Base-by-base conservation (phyloP, 2,888 invertebrate species). In the Nomada flava region DNA sequence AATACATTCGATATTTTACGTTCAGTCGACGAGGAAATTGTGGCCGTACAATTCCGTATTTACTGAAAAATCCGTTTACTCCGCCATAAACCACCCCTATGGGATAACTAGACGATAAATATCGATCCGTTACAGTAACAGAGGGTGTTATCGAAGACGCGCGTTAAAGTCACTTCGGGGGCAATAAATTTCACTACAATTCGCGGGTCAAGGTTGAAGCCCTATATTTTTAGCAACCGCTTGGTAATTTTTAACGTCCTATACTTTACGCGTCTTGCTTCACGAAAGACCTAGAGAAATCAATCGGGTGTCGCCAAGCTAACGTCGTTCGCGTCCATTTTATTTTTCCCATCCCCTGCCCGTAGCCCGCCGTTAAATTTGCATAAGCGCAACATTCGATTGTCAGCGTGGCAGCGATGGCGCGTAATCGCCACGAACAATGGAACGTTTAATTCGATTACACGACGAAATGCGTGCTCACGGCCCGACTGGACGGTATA, bases 141-240 rank as follows among this genome's bases (percentile, higher is more conserved):
- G 76, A 79, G 77, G 85, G 85, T 78, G 86, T 91, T 89, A 90
- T 90, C 86, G 86, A 89, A 87, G 87, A 86, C 83, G 86, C 82
- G 83, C 86, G 87, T 90, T 89, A 90, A 90, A 84, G 88, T 88
- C 88, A 88, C 88, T 86, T 77, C 53, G 79, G 75, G 78, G 81
- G 86, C 83, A 84, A 84, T 90, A 89, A 89, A 88, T 78, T 85
- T 86, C 86, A 78, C 70, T 76, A 44, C 76, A 68, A 70, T 70
- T 26, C 79, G 44, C 68, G 65, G 87, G 85, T 90, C 89, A 90
- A 88, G 88, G 90, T 84, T 82, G 77, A 82, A 63, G 55, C 69
- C 50, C 55, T 67, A 64, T 80, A 80, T 83, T 84, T 83, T 70
- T 23, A 76, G 36, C 57, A 20, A 47, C n/a, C 50, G 20, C 13